Base-by-base conservation (phyloP, 2,888 invertebrate species). In the Dyspetes luteomarginatus region DNA sequence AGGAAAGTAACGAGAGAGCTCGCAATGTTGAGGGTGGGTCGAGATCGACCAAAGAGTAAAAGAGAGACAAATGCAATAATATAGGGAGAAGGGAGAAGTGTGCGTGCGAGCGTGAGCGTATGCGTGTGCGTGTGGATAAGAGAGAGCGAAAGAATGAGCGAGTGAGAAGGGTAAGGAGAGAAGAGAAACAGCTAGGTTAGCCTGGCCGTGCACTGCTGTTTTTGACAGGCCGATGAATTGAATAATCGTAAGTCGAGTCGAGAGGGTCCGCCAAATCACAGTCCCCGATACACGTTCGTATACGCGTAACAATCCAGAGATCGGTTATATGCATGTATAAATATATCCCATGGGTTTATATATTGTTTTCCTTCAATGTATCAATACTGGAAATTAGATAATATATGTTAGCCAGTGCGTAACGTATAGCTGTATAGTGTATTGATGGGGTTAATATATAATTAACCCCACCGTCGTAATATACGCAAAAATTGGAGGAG, bases 171-270 rank as follows among this genome's bases (percentile, higher is more conserved):
- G 68, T 82, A 84, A 83, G 82, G 64, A 83, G 85, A 85, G 69
- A 76, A 82, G 79, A 71, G 81, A 89, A 88, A 86, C 88, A 87
- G 87, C 87, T 88, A 87, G 90, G 89, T 88, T 89, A 89, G 87
- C 89, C 88, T 88, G 88, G 64, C 81, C 88, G 90, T 88, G 90
- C 92, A 89, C 92, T 91, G 92, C 92, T 92, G 92, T 91, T 92
- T 92, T 92, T 92, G 92, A 92, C 92, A 92, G 92, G 92, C 91
- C 91, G 92, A 92, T 92, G 92, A 92, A 92, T 92, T 92, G 92
- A 92, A 92, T 92, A 92, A 92, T 92, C 92, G 92, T 92, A 92
- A 92, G 92, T 92, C 91, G 91, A 90, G 91, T 90, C 90, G 91
- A 90, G 84, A 81, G 91, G 91, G 84, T 89, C 88, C 89, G 88